Conservation (phyloP, 2,113 vertebrate genomes). For the Oceanodroma tethys region DNA sequence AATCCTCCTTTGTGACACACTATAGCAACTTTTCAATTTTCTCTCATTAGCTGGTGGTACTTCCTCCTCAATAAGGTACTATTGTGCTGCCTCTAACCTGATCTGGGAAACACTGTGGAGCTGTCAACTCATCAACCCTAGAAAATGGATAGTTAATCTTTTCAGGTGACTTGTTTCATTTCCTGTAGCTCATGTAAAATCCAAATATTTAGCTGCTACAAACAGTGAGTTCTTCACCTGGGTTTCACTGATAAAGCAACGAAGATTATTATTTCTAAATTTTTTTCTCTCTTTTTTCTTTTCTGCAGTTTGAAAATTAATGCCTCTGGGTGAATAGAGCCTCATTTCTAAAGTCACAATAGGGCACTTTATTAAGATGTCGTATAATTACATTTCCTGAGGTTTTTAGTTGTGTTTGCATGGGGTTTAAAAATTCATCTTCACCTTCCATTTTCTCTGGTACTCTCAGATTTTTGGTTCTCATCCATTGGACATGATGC, state of each 20-base stretch:
- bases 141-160: conserved; percentile 66
- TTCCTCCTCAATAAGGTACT: conserved; percentile 56
- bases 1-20: conserved; percentile 59
- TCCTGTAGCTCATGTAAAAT: conserved; percentile 59
- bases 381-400: background rate
- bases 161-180: conserved; percentile 61
- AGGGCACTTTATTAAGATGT: background rate
- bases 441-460: background rate
- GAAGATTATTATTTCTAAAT: background rate
- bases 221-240: conserved; percentile 42
- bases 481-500: background rate
- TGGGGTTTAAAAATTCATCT: background rate
- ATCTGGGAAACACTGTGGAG: conserved; percentile 45
- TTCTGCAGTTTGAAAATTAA: background rate
- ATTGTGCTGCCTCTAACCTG: conserved; percentile 58
- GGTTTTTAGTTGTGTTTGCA: background rate
- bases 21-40: conserved; percentile 61
- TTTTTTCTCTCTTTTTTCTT: background rate
- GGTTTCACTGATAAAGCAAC: conserved; percentile 35
- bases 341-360: background rate
- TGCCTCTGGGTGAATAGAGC: background rate
- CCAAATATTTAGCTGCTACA: conserved; percentile 61
- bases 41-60: conserved; percentile 47
- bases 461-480: background rate
- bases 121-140: conserved; percentile 63